A percentile compares a stretch with the other conserved stretches of the same genome.
Evolutionary conservation across 2,797 vertebrate species (phyloP).

Genomic region (Falco naumanni): DNA sequence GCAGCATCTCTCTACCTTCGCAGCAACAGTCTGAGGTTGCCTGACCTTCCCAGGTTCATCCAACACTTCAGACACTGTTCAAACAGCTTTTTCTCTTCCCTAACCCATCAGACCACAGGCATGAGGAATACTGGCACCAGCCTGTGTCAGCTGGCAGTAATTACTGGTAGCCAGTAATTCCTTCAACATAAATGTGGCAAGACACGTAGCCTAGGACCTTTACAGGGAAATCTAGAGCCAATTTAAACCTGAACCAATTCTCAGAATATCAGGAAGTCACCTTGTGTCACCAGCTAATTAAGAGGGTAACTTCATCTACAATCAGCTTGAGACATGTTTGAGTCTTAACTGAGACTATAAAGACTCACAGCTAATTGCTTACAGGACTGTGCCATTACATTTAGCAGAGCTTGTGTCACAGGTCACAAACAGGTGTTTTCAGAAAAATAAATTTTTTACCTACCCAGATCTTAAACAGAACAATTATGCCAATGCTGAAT

Average conservation of each 20-base stretch:
- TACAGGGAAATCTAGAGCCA: background rate
- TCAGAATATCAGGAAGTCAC: conserved; percentile 1
- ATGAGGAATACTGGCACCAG: background rate
- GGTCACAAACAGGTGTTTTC: background rate
- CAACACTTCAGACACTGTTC: background rate
- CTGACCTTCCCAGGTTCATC: background rate
- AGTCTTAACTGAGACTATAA: background rate
- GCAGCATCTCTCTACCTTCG: background rate
- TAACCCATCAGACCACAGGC: background rate
- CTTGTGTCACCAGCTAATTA: background rate
- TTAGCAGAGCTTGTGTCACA: background rate
- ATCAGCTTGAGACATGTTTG: background rate
- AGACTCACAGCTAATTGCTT: conserved; percentile 15
- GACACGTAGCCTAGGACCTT: background rate
- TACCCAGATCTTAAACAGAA: background rate
- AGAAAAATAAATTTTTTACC: background rate
- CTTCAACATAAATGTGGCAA: background rate
- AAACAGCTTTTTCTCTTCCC: background rate
- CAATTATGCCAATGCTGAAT: background rate
- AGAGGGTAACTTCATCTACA: background rate
- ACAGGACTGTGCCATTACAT: background rate
- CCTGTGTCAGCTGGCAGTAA: background rate
- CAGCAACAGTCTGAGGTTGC: background rate
- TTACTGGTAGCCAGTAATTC: background rate
- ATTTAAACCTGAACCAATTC: background rate